A percentile compares a stretch with the other conserved stretches of the same genome.
These are phyloP conservation scores for Embidobia sp. DNA, from an alignment of 2,888 invertebrate genomes.

Conservation along the genomic window DNA sequence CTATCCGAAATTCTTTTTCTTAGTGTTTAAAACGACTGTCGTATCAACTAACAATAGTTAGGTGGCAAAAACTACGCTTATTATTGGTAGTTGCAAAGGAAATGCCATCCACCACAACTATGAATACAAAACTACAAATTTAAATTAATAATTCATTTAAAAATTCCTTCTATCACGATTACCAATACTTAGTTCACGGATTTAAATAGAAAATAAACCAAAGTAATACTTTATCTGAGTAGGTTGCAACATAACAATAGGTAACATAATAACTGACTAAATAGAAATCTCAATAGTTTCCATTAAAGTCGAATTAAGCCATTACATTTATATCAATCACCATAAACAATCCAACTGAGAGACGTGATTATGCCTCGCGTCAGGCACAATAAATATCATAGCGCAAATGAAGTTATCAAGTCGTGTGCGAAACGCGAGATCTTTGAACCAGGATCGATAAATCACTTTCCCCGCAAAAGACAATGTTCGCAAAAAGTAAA, in stretches of 20 bases:
- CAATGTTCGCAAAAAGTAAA: conserved; percentile 38
- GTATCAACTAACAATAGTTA: conserved; percentile 11
- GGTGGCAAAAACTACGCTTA: too few species aligned
- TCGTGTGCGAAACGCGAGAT: conserved; percentile 52
- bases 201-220: conserved; percentile 19
- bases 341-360: conserved; percentile 54
- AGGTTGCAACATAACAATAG: conserved; percentile 22
- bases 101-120: neutral
- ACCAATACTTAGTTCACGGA: conserved; percentile 4
- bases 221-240: conserved; percentile 18
- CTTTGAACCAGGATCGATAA: conserved; percentile 58
- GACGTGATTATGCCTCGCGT: conserved; percentile 39
- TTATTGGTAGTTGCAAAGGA: too few species aligned
- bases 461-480: conserved; percentile 58
- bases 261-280: conserved; percentile 25
- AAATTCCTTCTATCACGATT: neutral
- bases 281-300: conserved; percentile 37
- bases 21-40: neutral
- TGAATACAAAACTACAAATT: too few species aligned
- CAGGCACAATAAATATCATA: conserved; percentile 51
- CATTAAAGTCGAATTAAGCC: conserved; percentile 51
- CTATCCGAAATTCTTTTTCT: neutral
- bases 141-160: conserved; percentile 9
- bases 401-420: conserved; percentile 61
- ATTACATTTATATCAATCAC: conserved; percentile 58